Evolutionary conservation across 2,113 vertebrate genomes (phyloP).

Genomic region (Chloroceryle aenea): DNA sequence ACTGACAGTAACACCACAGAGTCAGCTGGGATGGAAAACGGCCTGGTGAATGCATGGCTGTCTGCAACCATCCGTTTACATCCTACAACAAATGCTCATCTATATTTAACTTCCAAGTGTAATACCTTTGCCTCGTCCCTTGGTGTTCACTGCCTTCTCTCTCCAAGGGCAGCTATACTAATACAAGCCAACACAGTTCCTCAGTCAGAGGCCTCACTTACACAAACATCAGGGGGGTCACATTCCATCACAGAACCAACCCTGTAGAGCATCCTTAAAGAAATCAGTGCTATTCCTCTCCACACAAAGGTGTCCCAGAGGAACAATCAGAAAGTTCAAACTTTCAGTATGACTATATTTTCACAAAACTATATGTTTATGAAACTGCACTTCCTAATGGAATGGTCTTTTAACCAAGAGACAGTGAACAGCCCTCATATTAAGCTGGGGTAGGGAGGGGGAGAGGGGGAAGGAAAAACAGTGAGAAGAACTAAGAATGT

Average conservation of each 20-base stretch:
- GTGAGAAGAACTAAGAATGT: not conserved
- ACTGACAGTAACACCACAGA: not conserved
- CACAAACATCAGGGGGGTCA: not conserved
- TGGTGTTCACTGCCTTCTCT: not conserved
- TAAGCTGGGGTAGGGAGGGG: not conserved
- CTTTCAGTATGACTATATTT: not conserved
- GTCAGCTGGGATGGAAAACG: not conserved
- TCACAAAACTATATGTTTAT: not conserved
- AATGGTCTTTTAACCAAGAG: not conserved
- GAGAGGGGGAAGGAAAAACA: not conserved
- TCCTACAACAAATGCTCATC: not conserved
- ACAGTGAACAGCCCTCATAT: not conserved
- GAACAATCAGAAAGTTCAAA: not conserved
- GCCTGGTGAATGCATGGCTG: not conserved
- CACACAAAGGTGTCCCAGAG: not conserved
- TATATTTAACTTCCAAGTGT: not conserved
- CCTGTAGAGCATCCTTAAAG: not conserved
- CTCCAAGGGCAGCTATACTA: not conserved
- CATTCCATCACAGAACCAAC: not conserved
- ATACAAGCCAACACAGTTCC: not conserved
- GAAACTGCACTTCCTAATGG: not conserved
- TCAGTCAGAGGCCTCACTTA: not conserved
- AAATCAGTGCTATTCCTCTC: not conserved
- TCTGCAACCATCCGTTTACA: not conserved
- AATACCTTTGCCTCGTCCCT: not conserved